Base-by-base conservation (phyloP, 2,888 invertebrate genomes). In the Artemia sinica region DNA sequence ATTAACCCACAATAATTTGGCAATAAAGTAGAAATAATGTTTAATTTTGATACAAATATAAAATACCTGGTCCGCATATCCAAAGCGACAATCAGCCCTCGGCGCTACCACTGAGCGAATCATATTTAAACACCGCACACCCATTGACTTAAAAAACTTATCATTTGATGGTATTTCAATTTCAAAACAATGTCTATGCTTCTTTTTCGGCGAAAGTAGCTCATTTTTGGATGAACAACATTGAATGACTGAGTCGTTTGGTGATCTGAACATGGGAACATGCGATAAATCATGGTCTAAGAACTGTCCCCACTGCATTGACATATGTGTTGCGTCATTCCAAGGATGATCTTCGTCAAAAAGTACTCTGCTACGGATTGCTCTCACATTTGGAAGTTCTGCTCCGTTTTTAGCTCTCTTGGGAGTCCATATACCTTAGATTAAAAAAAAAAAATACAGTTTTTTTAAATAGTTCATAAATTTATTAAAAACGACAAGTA, bases 11-110 rank as follows among this genome's bases (percentile, higher is more conserved):
- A n/a, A n/a, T 28, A 2, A 28, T 28, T 28, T 28, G 4, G 28
- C 28, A 28, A 28, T 4, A 28, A 28, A 4, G 28, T 28, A 28
- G 28, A 28, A 28, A 28, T 28, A 28, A 28, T 28, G 28, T 28
- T 2, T 2, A 28, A 28, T 28, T 28, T 28, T 28, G 28, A 28
- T 28, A 28, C 28, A 28, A 28, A 28, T 28, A 67, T n/a, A 67
- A 69, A 76, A 75, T 76, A 88, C 88, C 79, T 88, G 88, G 79
- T 88, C 85, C 68, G 86, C 86, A 10, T 86, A 84, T 70, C 82
- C 81, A 68, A 80, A 79, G 8, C 81, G 81, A 50, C 83, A 79
- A 3, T 84, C 83, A 70, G 84, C 81, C 72, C 85, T 84, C 69
- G 85, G 82, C 67, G 87, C 85, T 4, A 84, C 83, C 58, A 81